Conservation (phyloP, 2,113 vertebrate species). For the Dromiciops gliroides region DNA sequence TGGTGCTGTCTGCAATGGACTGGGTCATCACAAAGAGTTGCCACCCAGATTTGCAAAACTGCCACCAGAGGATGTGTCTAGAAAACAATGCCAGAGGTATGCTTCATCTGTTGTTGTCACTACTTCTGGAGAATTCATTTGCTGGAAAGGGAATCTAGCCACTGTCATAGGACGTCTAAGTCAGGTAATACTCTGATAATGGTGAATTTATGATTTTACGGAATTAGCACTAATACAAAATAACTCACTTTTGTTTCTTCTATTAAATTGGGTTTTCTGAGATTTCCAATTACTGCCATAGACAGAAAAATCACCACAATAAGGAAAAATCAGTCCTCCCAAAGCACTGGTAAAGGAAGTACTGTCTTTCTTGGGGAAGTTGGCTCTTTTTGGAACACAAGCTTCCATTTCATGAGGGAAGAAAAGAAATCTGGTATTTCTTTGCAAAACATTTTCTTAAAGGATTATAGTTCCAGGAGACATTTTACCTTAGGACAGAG, state of each 20-base stretch:
- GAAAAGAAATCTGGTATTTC: slow-evolving; percentile 39
- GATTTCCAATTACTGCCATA: slow-evolving; percentile 33
- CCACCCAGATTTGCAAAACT: too few relatives aligned
- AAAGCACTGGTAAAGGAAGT: slow-evolving; percentile 38
- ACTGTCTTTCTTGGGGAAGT: slow-evolving; percentile 42
- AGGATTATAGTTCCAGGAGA: slow-evolving; percentile 2
- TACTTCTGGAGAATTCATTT: slow-evolving; percentile 38
- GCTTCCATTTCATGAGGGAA: slow-evolving; percentile 35
- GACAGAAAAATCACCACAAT: slow-evolving; percentile 39
- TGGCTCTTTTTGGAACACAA: slow-evolving; percentile 34
- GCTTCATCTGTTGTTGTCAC: too few relatives aligned
- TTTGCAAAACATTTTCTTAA: slow-evolving; percentile 23
- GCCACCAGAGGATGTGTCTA: too few relatives aligned
- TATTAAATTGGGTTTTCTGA: slow-evolving; percentile 38
- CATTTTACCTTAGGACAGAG: too few relatives aligned
- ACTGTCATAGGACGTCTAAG: slow-evolving; percentile 50
- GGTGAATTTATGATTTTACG: background rate
- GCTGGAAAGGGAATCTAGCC: slow-evolving; percentile 41
- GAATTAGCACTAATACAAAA: background rate
- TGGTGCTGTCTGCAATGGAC: background rate
- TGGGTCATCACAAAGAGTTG: slow-evolving; percentile 8
- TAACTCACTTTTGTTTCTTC: slow-evolving; percentile 48
- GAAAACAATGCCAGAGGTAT: too few relatives aligned
- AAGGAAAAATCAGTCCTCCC: slow-evolving; percentile 2
- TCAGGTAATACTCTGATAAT: slow-evolving; percentile 50